Evolutionary conservation across 2,888 invertebrate species (phyloP), one percentile per base, ranked within the genome.

Genomic region (Nymphalis polychloros): DNA sequence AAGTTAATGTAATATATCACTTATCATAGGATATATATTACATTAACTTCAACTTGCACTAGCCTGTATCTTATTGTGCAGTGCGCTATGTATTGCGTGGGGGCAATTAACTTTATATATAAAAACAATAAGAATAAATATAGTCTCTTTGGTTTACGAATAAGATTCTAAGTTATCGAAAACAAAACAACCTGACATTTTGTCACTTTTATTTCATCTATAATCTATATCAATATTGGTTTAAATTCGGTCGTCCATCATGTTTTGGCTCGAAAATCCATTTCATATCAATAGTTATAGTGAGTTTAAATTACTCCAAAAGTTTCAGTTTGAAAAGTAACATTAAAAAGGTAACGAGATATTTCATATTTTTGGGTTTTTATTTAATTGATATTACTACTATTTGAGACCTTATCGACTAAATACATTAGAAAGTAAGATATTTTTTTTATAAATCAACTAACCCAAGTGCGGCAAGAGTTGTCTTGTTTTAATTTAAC

Each of bases 201-300:
- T 47, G 23, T 47, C 48, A 60, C 8, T 10, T 52, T 53, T 31
- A 48, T 8, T 31, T 66, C 27, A 61, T 8, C n/a, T 31, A 13
- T 8, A 47, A 13, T 47, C n/a, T 17, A 31, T 46, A n/a, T 59
- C 17, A 27, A 20, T 52, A 27, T 64, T 23, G 8, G 20, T 67
- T 63, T 46, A 61, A 47, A 57, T 35, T 35, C 5, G 4, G 16
- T 50, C 20, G 4, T 59, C 17, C 52, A 80, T 46, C 41, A 84
- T 84, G 83, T 72, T 80, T 74, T 89, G 89, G 86, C 78, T 86
- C 17, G 68, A 75, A 10, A 79, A 81, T 64, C 83, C 84, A 0
- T 76, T 82, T 35, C 82, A 79, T 63, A 77, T 89, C 63, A 89
- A 89, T 75, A 84, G 76, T 73, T 89, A 84, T 77, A 87, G 85